Base-by-base conservation (phyloP, 2,888 invertebrate genomes). In the Chrysomela aeneicollis region DNA sequence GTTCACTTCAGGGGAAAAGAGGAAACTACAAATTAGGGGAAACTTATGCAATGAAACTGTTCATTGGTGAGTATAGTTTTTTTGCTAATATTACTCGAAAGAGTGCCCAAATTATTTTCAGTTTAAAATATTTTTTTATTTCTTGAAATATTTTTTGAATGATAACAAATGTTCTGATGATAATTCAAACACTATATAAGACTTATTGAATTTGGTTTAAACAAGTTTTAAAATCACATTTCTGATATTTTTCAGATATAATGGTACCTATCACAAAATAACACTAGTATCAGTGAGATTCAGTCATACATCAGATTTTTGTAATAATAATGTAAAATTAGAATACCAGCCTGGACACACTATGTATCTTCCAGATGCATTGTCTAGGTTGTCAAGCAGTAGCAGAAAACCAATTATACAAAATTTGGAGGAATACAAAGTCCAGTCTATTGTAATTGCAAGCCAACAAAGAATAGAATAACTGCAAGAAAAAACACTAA, bases 1-100 rank as follows among this genome's bases (percentile, higher is more conserved):
- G 57, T 46, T 57, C 57, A 1, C 46, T 57, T 57, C 46, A 57
- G 22, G 57, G 57, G 18, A 57, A 57, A 57, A 57, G 57, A 10
- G 57, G 46, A 57, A 57, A 57, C 8, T 57, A 46, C 21, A 57
- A 57, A 57, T 57, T 46, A 19, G 46, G 57, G 22, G 57, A 57
- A 21, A 57, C 46, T 0, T 46, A 57, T 15, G 17, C 46, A 57
- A 57, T 46, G 57, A 57, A 57, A 57, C 21, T 57, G 46, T 57
- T 46, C 57, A 42, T 57, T 57, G 57, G 57, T 57, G 42, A 57
- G 57, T 46, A 46, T 42, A 12, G 4, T 32, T 47, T 47, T 47
- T 19, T 47, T 10, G 10, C n/a, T 42, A 42, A 42, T 15, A 42
- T 15, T 42, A 15, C n/a, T 15, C n/a, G n/a, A n/a, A 42, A 3